Conservation (phyloP, 2,888 invertebrate species). For the Parnassius mnemosyne region DNA sequence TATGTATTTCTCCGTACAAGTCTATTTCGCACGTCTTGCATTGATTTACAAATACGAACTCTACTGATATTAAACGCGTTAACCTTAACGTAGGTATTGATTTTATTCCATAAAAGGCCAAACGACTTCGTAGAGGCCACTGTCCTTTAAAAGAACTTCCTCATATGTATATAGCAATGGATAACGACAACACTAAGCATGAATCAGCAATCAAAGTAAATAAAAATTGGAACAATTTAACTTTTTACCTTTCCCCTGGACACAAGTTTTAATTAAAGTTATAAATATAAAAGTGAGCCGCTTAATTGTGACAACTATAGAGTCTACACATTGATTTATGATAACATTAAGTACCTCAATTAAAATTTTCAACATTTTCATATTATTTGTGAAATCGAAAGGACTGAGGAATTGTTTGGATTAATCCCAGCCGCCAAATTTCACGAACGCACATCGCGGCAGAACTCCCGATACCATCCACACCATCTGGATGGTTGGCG, state of each 20-base stretch:
- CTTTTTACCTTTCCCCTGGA: background rate
- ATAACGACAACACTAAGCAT: background rate
- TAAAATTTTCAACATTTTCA: too few species aligned
- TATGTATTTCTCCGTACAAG: background rate
- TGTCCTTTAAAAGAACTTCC: conserved; percentile 45
- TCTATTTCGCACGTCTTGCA: background rate
- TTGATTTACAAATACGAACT: background rate
- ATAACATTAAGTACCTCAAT: too few species aligned
- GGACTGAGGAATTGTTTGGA: too few species aligned
- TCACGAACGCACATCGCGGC: too few species aligned
- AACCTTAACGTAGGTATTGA: conserved; percentile 50
- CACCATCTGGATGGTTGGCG: too few species aligned
- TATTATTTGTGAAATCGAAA: too few species aligned
- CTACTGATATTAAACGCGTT: conserved; percentile 40
- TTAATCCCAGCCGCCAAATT: too few species aligned
- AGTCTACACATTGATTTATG: too few species aligned
- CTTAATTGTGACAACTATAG: too few species aligned
- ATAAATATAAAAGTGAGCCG: background rate
- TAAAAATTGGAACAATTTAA: too few species aligned
- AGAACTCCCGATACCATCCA: too few species aligned
- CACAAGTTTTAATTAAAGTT: background rate
- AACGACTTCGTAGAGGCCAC: conserved; percentile 47
- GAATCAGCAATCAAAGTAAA: background rate
- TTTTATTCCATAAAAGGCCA: conserved; percentile 55
- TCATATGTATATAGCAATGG: conserved; percentile 25